phyloP scores from a whole-genome alignment of 2,113 vertebrate species.

The Trinectes maculatus region DNA sequence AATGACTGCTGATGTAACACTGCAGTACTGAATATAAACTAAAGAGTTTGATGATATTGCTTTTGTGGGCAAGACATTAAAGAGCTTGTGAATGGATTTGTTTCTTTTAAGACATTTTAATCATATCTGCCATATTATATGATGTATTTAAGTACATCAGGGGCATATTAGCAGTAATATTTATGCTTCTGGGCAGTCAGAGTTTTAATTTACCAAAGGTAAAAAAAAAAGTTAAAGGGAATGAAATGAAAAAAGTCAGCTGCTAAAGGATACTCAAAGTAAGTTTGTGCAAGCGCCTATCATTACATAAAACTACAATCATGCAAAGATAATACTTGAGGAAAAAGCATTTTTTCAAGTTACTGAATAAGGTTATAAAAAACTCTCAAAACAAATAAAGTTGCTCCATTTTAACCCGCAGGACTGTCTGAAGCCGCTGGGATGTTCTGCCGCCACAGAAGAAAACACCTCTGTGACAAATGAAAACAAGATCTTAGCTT shows the following conservation, averaged over 20 bases:
- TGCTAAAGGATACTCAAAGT: slow-evolving; percentile 59
- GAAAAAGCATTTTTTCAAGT: no score
- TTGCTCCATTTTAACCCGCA: not conserved
- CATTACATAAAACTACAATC: slow-evolving; percentile 32
- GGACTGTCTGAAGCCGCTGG: no score
- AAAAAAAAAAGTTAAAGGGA: not conserved
- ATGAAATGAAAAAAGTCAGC: not conserved
- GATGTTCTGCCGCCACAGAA: not conserved
- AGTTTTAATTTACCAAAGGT: not conserved
- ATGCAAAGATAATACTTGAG: slow-evolving; percentile 39
- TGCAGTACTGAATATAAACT: no score
- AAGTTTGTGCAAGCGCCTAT: slow-evolving; percentile 7
- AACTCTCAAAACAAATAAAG: no score
- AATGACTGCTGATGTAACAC: no score
- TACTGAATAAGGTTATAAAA: no score
- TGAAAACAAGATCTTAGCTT: not conserved
- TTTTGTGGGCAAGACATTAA: no score
- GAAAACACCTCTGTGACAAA: not conserved
- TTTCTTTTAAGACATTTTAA: slow-evolving; percentile 25
- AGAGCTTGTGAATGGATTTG: not conserved
- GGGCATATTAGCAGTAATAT: slow-evolving; percentile 17
- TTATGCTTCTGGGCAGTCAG: slow-evolving; percentile 17
- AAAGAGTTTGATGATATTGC: no score
- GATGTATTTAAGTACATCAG: not conserved
- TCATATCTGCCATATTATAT: slow-evolving; percentile 1